These are phyloP conservation scores for Leucoraja ocellata DNA, from an alignment of 2,797 vertebrate genomes.

Conservation along the genomic window DNA sequence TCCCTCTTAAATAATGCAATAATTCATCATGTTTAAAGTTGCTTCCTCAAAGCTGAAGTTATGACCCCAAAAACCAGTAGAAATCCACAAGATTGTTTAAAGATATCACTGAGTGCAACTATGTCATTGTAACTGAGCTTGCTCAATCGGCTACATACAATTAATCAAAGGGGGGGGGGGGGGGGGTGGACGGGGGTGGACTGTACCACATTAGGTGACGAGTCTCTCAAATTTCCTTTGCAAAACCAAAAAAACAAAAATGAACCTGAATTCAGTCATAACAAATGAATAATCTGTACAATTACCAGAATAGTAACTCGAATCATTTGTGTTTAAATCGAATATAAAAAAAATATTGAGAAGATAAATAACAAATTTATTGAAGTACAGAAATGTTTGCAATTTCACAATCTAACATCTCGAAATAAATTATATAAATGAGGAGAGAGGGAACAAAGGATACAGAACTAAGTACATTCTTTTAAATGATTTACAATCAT, in stretches of 20 bases:
- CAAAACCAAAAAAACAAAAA: not conserved
- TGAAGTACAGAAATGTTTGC: not conserved
- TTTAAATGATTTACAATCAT: not conserved
- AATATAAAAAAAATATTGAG: not conserved
- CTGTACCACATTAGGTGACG: not conserved
- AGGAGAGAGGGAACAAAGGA: not conserved
- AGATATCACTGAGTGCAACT: not conserved
- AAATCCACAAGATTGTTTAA: not conserved
- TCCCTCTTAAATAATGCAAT: slow-evolving; percentile 13
- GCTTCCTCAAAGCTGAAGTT: not conserved
- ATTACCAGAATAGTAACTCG: not conserved
- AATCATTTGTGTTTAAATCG: not conserved
- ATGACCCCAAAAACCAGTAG: not conserved
- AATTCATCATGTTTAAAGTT: not conserved
- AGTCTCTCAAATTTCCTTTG: not conserved
- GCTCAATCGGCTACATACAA: not conserved
- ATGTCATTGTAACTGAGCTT: not conserved
- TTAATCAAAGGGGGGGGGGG: not conserved
- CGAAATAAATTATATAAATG: slow-evolving; percentile 21
- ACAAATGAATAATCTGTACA: not conserved
- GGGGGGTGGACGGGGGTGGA: too few species aligned
- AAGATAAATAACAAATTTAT: slow-evolving; percentile 21
- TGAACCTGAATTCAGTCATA: not conserved
- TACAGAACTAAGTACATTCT: slow-evolving; percentile 1
- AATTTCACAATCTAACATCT: not conserved